These are phyloP conservation scores for Mesodorylaimus sp. DNA, from an alignment of 2,888 invertebrate species.

Conservation along the genomic window DNA sequence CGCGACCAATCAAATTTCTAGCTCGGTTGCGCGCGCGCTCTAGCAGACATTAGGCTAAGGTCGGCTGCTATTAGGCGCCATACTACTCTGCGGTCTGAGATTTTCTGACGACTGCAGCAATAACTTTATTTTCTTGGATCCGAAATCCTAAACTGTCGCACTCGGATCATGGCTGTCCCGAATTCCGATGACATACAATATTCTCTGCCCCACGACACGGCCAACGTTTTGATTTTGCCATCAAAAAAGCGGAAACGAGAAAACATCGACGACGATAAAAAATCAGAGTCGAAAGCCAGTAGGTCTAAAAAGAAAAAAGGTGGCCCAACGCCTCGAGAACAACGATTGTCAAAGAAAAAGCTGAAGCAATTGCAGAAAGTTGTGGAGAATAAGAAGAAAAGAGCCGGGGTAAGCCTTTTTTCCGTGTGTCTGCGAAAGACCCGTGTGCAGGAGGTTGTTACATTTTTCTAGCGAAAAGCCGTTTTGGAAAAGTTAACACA, in stretches of 20 bases:
- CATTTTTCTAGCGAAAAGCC: conserved; percentile 2
- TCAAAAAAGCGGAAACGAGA: conserved; percentile 49
- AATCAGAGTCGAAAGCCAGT: background rate
- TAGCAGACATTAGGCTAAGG: no score
- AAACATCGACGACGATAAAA: background rate
- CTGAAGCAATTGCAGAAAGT: conserved; percentile 65
- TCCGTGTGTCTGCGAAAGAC: background rate
- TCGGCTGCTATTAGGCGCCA: no score
- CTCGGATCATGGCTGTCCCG: no score
- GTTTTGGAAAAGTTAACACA: background rate
- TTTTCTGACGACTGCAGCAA: no score
- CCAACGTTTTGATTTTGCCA: conserved; percentile 62
- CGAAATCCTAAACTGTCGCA: no score
- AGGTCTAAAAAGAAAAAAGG: conserved; percentile 10
- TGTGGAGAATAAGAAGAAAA: conserved; percentile 69
- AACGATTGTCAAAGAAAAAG: conserved; percentile 57
- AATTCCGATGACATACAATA: background rate
- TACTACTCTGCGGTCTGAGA: no score
- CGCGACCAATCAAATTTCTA: no score
- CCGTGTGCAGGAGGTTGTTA: background rate
- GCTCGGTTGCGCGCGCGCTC: no score
- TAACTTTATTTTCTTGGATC: no score
- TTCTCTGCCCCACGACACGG: conserved; percentile 41
- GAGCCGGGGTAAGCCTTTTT: conserved; percentile 51
- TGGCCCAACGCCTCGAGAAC: background rate